Conservation (phyloP, 2,113 vertebrate species). For the Macrotis lagotis region DNA sequence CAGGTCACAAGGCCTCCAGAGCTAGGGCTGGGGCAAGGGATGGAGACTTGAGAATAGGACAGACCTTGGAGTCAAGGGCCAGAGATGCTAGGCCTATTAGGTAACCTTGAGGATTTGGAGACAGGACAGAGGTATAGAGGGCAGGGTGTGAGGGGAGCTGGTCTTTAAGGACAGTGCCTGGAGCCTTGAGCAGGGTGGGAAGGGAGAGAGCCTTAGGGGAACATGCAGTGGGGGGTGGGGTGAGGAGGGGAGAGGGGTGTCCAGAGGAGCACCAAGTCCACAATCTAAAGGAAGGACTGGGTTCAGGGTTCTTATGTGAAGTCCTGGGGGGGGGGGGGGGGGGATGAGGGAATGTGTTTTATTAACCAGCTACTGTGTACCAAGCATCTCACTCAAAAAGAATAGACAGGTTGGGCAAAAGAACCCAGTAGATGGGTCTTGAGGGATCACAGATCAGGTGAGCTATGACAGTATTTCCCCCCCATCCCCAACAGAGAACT, state of each 20-base stretch:
- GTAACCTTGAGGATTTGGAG: not conserved
- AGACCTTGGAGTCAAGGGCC: not conserved
- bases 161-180: not conserved
- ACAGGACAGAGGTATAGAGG: not conserved
- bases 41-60: not conserved
- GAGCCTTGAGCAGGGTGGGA: not conserved
- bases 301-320: not conserved
- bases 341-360: not conserved
- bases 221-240: not conserved
- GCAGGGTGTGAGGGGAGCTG: not conserved
- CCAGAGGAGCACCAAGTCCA: not conserved
- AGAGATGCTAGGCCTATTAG: not conserved
- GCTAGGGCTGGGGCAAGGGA: conserved; percentile 15
- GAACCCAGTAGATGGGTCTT: not conserved
- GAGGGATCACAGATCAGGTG: not conserved
- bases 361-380: not conserved
- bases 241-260: too few species aligned
- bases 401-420: not conserved
- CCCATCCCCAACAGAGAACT: conserved; percentile 77
- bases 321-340: too few species aligned
- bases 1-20: not conserved
- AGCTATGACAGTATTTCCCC: conserved; percentile 60
- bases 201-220: not conserved
- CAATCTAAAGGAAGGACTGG: not conserved
- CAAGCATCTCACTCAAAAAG: not conserved